Evolutionary conservation across 1,140 invertebrate species (phyloP), one percentile per base, ranked within the genome.

Genomic region (Epicauta chinensis): DNA sequence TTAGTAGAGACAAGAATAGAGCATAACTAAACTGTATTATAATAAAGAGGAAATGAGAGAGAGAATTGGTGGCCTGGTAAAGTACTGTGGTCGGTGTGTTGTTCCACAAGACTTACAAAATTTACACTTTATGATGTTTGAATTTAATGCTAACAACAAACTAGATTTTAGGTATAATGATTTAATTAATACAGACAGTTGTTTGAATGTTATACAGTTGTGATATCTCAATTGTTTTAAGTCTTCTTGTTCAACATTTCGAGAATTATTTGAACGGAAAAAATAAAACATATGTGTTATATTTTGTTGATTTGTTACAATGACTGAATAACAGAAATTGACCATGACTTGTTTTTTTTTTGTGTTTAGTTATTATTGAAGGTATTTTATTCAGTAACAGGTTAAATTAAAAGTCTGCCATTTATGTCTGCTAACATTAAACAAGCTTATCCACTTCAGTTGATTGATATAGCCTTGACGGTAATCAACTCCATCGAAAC

Each of bases 361-460:
- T 30, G 15, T 29, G 16, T 13, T 13, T 30, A 32, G 29, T 30
- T 34, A 32, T 44, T 44, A 44, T 45, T 45, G 37, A 32, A 36
- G 56, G 29, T 47, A 51, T 53, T 57, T 54, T 48, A 53, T 38
- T 52, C 51, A 23, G 23, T 23, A 23, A 23, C 57, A 58, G 51
- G 51, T 56, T 56, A 54, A 55, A 59, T 58, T 60, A 52, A 63
- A 63, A 54, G 55, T 54, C 58, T 56, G 51, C 55, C 55, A 58
- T 63, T 60, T 55, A 47, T 47, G 53, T 60, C 54, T 60, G 58
- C 49, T 58, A 60, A 60, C 52, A 53, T 60, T 65, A 61, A 65
- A 65, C 61, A 61, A 61, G 61, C 61, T 61, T 61, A 63, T 65
- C 60, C 63, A 65, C 63, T 65, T 60, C 57, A 58, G 42, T 61